phyloP scores from a whole-genome alignment of 1,140 invertebrate genomes.

The Polypedilum pembai region DNA sequence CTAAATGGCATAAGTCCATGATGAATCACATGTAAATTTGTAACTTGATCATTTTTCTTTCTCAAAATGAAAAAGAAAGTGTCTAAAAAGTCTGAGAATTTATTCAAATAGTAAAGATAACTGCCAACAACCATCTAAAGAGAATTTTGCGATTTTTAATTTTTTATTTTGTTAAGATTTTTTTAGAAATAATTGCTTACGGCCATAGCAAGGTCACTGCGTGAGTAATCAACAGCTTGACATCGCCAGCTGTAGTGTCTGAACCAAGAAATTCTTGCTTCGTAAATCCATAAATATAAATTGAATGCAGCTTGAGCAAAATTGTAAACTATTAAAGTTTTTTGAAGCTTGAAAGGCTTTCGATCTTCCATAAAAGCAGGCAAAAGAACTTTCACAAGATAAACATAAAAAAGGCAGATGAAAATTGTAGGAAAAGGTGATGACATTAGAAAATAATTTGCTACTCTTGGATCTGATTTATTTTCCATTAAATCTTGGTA shows the following conservation, averaged over 20 bases:
- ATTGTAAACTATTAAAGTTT: conserved; percentile 77
- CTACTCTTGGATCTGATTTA: too few relatives aligned
- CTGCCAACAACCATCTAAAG: conserved; percentile 58
- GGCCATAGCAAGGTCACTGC: conserved; percentile 50
- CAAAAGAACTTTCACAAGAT: conserved; percentile 54
- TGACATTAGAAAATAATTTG: too few relatives aligned
- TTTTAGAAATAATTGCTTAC: too few relatives aligned
- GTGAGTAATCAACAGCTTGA: conserved; percentile 82
- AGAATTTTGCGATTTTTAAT: too few relatives aligned
- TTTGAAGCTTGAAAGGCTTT: conserved; percentile 74
- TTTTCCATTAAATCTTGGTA: too few relatives aligned
- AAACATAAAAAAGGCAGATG: too few relatives aligned
- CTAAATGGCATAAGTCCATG: conserved; percentile 75
- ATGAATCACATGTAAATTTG: conserved; percentile 77
- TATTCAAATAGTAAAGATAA: conserved; percentile 78
- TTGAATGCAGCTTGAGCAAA: conserved; percentile 77
- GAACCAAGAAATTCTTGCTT: conserved; percentile 56
- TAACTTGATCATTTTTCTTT: conserved; percentile 72
- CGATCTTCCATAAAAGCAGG: conserved; percentile 84
- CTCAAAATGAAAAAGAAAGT: conserved; percentile 70
- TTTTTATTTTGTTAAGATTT: too few relatives aligned
- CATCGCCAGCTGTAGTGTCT: conserved; percentile 71
- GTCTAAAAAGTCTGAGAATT: conserved; percentile 71
- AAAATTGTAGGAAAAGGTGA: too few relatives aligned
- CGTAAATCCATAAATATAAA: conserved; percentile 74